A percentile compares a stretch with the other conserved stretches of the same genome.
These are phyloP conservation scores for Pluvianellus socialis DNA, from an alignment of 2,113 vertebrate genomes.

Conservation along the genomic window DNA sequence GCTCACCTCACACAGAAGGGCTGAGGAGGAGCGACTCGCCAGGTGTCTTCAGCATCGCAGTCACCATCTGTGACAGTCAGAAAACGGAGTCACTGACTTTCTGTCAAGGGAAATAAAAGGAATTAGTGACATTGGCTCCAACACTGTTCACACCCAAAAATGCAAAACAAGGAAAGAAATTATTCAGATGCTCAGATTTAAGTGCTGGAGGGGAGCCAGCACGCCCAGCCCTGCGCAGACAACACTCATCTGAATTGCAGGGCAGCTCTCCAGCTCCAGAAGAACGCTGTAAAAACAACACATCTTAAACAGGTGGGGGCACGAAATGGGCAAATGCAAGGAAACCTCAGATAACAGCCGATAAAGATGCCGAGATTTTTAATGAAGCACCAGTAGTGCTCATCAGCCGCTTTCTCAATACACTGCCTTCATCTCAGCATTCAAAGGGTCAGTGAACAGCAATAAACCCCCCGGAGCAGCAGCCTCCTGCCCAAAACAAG, in stretches of 20 bases:
- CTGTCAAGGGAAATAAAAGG: not conserved
- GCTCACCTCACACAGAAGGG: constrained; percentile 57
- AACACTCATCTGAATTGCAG: not conserved
- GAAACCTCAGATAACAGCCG: not conserved
- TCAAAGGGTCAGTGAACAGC: not conserved
- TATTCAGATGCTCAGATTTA: not conserved
- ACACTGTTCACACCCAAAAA: not conserved
- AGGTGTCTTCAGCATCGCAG: constrained; percentile 43
- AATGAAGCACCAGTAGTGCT: not conserved
- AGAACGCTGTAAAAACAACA: not conserved
- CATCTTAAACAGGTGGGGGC: not conserved
- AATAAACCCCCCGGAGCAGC: not conserved
- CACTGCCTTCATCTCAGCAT: not conserved
- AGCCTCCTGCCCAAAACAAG: constrained; percentile 31
- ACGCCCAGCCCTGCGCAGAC: accelerated
- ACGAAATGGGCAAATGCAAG: not conserved
- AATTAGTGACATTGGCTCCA: not conserved
- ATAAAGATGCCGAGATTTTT: not conserved
- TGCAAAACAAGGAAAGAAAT: not conserved
- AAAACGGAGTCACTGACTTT: not conserved
- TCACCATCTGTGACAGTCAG: not conserved
- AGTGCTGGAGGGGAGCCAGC: not conserved
- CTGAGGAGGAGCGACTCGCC: constrained; percentile 1
- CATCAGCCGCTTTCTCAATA: not conserved
- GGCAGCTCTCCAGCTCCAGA: not conserved